A percentile compares a stretch with the other conserved stretches of the same genome.
Conservation (phyloP, 2,113 vertebrate species). For the Herpetotheres cachinnans region DNA sequence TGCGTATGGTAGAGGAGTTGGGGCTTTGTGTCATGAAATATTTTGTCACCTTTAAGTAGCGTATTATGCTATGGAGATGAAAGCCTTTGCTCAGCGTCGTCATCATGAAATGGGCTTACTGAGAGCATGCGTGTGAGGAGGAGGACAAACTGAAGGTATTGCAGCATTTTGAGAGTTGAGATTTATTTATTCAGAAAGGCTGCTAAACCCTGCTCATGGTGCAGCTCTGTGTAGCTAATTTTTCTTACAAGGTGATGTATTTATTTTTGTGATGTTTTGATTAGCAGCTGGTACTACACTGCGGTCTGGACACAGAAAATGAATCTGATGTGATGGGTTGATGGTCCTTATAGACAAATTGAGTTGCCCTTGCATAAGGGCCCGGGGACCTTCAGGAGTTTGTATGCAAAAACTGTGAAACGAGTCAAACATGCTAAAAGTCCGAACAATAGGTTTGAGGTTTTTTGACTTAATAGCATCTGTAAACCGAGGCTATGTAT, state of each 20-base stretch:
- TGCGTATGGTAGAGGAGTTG: not conserved
- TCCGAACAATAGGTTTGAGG: not conserved
- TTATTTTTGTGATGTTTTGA: not conserved
- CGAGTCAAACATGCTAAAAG: not conserved
- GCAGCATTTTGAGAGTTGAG: not conserved
- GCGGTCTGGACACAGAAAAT: not conserved
- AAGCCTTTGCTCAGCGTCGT: not conserved
- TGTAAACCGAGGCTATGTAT: not conserved
- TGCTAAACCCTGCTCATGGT: not conserved
- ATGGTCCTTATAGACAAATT: not conserved
- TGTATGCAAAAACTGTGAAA: not conserved
- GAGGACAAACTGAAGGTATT: not conserved
- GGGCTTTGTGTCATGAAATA: not conserved
- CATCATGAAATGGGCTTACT: not conserved
- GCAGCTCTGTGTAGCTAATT: not conserved
- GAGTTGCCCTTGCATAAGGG: not conserved
- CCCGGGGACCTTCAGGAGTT: not conserved
- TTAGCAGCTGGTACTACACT: not conserved
- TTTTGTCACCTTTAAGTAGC: not conserved
- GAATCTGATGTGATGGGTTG: not conserved
- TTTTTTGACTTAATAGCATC: not conserved
- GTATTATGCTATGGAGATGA: not conserved
- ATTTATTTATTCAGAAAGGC: not conserved
- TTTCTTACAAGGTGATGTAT: not conserved
- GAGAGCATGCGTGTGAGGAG: not conserved